Evolutionary conservation across 2,888 invertebrate genomes (phyloP).

Genomic region (Nephrotoma flavescens): DNA sequence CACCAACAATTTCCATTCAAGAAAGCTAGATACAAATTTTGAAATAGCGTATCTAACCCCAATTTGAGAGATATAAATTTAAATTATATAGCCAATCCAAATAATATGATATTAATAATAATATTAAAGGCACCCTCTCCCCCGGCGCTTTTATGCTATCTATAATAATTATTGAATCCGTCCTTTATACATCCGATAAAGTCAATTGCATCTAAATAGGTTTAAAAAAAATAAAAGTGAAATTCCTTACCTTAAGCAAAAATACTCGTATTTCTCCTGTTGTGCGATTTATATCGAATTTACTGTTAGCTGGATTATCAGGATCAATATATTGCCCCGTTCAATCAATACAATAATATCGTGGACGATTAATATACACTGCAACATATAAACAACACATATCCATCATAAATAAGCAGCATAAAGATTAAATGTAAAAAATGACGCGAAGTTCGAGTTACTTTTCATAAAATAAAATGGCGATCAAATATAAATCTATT

Average conservation of each 20-base stretch:
- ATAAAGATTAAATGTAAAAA: neutral
- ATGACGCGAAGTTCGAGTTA: neutral
- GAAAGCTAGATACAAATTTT: too few relatives aligned
- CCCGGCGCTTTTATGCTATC: too few relatives aligned
- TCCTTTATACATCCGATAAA: too few relatives aligned
- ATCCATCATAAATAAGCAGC: neutral
- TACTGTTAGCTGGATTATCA: conserved; percentile 87
- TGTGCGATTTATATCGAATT: conserved; percentile 91
- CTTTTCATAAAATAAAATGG: neutral
- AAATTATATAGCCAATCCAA: too few relatives aligned
- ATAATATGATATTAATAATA: too few relatives aligned
- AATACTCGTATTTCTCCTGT: conserved; percentile 74
- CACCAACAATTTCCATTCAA: too few relatives aligned
- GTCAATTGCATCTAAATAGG: too few relatives aligned
- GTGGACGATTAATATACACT: conserved; percentile 47
- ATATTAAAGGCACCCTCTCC: too few relatives aligned
- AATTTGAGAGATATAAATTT: too few relatives aligned
- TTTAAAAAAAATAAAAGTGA: neutral
- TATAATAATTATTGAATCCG: too few relatives aligned
- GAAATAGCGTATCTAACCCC: too few relatives aligned
- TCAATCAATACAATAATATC: conserved; percentile 66
- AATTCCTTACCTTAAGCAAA: conserved; percentile 68
- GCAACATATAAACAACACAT: neutral
- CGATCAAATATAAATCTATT: too few relatives aligned
- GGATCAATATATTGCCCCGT: conserved; percentile 93